Conservation (phyloP, 2,113 vertebrate species). For the Varanus komodoensis region DNA sequence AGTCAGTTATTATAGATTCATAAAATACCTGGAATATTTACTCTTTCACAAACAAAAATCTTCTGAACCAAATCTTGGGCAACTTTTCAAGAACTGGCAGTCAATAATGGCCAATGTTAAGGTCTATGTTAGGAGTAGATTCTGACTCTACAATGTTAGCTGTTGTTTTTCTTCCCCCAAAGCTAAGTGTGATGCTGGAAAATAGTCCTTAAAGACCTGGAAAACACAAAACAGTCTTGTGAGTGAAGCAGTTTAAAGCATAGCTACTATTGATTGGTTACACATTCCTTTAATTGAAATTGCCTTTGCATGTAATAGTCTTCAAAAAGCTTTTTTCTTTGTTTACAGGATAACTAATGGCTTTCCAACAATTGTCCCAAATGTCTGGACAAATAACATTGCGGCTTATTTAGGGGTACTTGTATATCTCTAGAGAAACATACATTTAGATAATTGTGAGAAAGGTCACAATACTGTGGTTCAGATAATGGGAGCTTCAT, state of each 20-base stretch:
- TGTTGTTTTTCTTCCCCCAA: too few relatives aligned
- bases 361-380: slow-evolving; percentile 23
- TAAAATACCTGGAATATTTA: background rate
- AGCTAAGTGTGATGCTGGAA: slow-evolving; percentile 6
- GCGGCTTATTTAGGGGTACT: slow-evolving; percentile 1
- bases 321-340: slow-evolving; percentile 22
- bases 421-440: background rate
- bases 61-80: background rate
- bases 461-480: background rate
- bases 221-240: slow-evolving; percentile 23
- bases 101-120: background rate
- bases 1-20: background rate
- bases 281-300: slow-evolving; percentile 37
- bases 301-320: slow-evolving; percentile 34
- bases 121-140: background rate
- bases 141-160: background rate
- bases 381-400: slow-evolving; percentile 14
- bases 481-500: background rate
- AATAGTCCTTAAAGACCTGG: slow-evolving; percentile 5
- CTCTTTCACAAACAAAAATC: background rate
- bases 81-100: background rate
- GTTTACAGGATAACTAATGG: slow-evolving; percentile 28
- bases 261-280: slow-evolving; percentile 25
- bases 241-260: slow-evolving; percentile 17
- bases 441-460: background rate